Base-by-base conservation (phyloP, 2,113 vertebrate species). In the Austrofundulus limnaeus region DNA sequence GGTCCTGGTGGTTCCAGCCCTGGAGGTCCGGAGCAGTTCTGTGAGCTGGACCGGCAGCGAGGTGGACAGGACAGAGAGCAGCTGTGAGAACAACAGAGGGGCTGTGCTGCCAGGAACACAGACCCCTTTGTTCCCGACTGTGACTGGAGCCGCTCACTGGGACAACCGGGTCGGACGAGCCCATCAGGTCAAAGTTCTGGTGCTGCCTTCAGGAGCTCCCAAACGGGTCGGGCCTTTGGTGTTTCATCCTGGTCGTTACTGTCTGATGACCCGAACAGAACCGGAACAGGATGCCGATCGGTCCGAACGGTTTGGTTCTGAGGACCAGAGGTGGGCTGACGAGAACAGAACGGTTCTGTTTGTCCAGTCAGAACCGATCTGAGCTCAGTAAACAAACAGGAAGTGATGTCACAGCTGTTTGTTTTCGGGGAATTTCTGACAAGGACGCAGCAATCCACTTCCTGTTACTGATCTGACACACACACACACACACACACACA, bases 31-130 rank as follows among this genome's bases (percentile, higher is more conserved):
- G 38, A 49, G 25, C 47, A 38, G 42, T 20, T 17, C 3, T 23
- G 16, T 12, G 42, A 49, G 15, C 14, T 43, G 31, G 41, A 55
- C 23, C 23, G 15, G 14, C n/a, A 34, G n/a, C 34, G 50, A 46
- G 42, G 38, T 19, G 2, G 24, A 37, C 34, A 59, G 28, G 39
- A 31, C 56, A 24, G 58, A 28, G 38, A 41, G 54, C 38, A 24
- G 49, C 19, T 15, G 13, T 60, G 62, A 16, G 61, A 87, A 89
- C 77, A 90, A 91, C 87, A 87, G 81, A 76, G 74, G 72, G 80
- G 63, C 82, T 85, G 79, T 88, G 82, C 85, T 87, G 85, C 82
- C 56, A 15, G n/a, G 34, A 77, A 92, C 90, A 92, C 86, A 89
- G 72, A 68, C 64, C 46, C 2, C 59, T 85, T 90, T 92, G 91